Evolutionary conservation across 2,888 invertebrate species (phyloP).

Genomic region (Cosmia trapezina): DNA sequence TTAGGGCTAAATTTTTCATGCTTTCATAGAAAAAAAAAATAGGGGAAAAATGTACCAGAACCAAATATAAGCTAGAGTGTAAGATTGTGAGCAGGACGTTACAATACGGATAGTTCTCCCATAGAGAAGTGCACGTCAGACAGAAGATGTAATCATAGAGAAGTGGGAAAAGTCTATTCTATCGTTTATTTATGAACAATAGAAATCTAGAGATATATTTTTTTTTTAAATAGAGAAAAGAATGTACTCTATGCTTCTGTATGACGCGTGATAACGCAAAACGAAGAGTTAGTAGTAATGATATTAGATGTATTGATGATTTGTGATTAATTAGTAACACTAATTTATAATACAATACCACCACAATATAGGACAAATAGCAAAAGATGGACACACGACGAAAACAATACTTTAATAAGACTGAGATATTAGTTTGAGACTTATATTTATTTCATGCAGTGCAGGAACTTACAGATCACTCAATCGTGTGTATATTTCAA

Average conservation of each 20-base stretch:
- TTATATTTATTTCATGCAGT: neutral
- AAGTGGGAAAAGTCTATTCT: neutral
- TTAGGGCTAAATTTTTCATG: constrained; percentile 64
- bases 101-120: constrained; percentile 12
- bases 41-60: constrained; percentile 86
- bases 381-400: neutral
- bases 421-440: neutral
- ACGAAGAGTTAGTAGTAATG: constrained; percentile 18
- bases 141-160: neutral
- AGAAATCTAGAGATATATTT: too few species aligned
- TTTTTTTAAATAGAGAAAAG: neutral
- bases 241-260: neutral
- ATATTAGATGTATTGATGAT: neutral
- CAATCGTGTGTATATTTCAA: neutral
- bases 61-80: constrained; percentile 77
- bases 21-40: constrained; percentile 62
- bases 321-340: neutral
- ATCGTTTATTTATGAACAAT: neutral
- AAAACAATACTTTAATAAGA: neutral
- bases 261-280: neutral
- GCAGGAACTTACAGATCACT: neutral
- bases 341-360: constrained; percentile 1
- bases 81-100: constrained; percentile 35
- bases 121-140: constrained; percentile 16
- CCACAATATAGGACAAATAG: constrained; percentile 6